A percentile compares a stretch with the other conserved stretches of the same genome.
phyloP scores from a whole-genome alignment of 2,888 invertebrate species.

The Megalurothrips usitatus region DNA sequence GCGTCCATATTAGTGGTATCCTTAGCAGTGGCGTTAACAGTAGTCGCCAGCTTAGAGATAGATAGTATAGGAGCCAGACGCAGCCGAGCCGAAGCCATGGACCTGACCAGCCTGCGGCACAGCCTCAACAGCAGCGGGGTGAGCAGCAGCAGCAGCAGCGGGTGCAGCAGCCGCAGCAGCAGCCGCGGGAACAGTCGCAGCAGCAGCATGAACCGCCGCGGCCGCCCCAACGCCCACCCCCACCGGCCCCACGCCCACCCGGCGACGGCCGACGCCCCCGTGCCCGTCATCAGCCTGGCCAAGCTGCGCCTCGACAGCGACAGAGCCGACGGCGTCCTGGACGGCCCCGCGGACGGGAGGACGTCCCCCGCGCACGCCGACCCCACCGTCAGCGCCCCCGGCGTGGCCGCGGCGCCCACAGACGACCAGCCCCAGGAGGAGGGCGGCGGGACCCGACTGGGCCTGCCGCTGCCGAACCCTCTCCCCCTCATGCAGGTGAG shows the following conservation, averaged over 20 bases:
- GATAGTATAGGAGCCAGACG: no score
- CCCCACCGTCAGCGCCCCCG: neutral
- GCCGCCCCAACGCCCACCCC: neutral
- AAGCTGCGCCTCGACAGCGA: neutral
- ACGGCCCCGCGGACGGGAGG: neutral
- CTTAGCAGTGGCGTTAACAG: neutral
- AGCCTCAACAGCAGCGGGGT: slow-evolving; percentile 16
- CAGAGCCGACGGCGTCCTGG: neutral
- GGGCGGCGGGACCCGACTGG: neutral
- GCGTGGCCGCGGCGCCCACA: neutral
- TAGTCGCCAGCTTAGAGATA: no score
- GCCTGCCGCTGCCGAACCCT: neutral
- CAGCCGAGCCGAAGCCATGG: neutral
- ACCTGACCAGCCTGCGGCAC: neutral
- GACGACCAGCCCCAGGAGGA: slow-evolving; percentile 4
- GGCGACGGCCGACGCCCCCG: neutral
- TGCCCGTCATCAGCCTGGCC: slow-evolving; percentile 11
- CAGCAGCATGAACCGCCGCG: neutral
- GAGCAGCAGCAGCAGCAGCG: slow-evolving; percentile 10
- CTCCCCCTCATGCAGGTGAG: slow-evolving; percentile 16
- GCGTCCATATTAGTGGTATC: neutral
- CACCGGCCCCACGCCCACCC: neutral
- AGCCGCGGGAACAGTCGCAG: slow-evolving; percentile 11
- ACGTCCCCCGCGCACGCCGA: no score
- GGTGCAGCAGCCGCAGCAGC: slow-evolving; percentile 13